A percentile compares a stretch with the other conserved stretches of the same genome.
phyloP scores from a whole-genome alignment of 2,797 vertebrate species.

The Parambassis ranga region DNA sequence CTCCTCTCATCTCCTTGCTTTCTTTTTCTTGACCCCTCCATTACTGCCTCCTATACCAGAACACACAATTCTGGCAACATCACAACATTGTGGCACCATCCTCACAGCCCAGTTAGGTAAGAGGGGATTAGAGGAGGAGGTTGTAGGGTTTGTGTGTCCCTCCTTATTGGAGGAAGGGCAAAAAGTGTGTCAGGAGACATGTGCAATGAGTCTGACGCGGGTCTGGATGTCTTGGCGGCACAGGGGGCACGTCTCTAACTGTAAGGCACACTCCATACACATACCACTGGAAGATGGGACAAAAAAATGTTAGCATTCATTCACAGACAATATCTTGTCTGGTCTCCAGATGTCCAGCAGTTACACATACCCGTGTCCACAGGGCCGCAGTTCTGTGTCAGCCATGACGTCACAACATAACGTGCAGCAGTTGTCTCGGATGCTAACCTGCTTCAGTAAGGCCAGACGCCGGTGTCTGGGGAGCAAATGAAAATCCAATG shows the following conservation, averaged over 20 bases:
- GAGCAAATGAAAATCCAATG: no score
- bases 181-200: conserved; percentile 93
- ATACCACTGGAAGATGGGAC: conserved; percentile 83
- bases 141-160: conserved; percentile 43
- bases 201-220: conserved; percentile 96
- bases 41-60: conserved; percentile 28
- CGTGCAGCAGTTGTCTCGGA: conserved; percentile 97
- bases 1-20: conserved; percentile 43
- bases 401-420: conserved; percentile 97
- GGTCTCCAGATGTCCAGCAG: no score
- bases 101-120: conserved; percentile 42
- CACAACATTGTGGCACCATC: conserved; percentile 33
- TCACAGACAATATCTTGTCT: no score
- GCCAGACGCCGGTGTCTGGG: conserved; percentile 84
- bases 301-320: neutral
- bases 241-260: conserved; percentile 97
- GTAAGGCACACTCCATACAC: conserved; percentile 99
- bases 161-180: conserved; percentile 35
- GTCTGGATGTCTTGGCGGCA: conserved; percentile 99
- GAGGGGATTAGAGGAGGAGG: conserved; percentile 54
- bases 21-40: conserved; percentile 26
- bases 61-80: conserved; percentile 25
- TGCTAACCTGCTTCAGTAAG: conserved; percentile 97
- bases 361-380: conserved; percentile 92
- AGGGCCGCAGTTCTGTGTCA: conserved; percentile 96